Evolutionary conservation across 1,140 invertebrate species (phyloP).

Genomic region (Drosophila erecta): DNA sequence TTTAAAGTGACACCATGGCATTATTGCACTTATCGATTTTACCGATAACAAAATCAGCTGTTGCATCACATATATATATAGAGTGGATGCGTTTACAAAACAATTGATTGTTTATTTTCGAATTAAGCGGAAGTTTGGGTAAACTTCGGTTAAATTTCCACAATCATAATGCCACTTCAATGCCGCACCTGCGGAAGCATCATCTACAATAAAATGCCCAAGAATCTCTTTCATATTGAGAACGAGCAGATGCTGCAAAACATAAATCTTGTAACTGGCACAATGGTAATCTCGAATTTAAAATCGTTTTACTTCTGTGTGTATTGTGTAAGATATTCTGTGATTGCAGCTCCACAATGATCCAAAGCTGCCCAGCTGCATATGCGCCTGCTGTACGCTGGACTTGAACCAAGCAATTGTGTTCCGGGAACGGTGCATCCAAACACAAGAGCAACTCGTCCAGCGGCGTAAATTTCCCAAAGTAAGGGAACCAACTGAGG

Average conservation of each 20-base stretch:
- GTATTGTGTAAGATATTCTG: neutral
- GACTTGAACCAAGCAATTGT: slow-evolving; percentile 52
- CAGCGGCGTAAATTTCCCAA: neutral
- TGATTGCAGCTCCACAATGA: slow-evolving; percentile 29
- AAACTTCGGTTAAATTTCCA: neutral
- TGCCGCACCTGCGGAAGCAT: slow-evolving; percentile 57
- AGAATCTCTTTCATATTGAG: slow-evolving; percentile 50
- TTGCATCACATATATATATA: neutral
- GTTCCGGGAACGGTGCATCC: slow-evolving; percentile 53
- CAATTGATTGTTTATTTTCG: slow-evolving; percentile 16
- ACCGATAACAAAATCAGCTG: slow-evolving; percentile 12
- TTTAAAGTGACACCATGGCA: neutral
- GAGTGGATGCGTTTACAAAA: neutral
- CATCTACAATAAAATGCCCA: slow-evolving; percentile 63
- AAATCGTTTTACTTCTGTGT: neutral
- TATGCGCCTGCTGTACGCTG: slow-evolving; percentile 60
- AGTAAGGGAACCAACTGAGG: neutral
- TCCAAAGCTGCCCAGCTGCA: slow-evolving; percentile 42
- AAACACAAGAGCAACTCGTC: slow-evolving; percentile 41
- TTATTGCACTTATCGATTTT: slow-evolving; percentile 3
- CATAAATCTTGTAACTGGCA: slow-evolving; percentile 40
- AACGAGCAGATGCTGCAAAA: slow-evolving; percentile 42
- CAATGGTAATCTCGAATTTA: slow-evolving; percentile 19
- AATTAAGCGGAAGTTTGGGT: neutral
- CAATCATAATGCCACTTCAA: slow-evolving; percentile 40